Conservation (phyloP, 2,888 invertebrate species). For the Therioaphis trifolii region DNA sequence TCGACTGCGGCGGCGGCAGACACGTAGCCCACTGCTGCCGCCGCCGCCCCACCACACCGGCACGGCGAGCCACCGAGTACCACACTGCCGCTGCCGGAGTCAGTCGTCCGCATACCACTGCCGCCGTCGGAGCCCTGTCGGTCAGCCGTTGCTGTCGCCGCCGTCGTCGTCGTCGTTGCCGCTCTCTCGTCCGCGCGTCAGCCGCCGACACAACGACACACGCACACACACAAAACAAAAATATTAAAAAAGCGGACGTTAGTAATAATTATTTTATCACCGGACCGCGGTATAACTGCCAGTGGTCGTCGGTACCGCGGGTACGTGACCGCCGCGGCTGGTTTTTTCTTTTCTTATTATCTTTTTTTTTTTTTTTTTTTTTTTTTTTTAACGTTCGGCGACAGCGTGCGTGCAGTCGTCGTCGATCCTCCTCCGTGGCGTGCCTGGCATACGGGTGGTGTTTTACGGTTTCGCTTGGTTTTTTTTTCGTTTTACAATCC, state of each 20-base stretch:
- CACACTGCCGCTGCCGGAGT: background rate
- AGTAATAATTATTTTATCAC: too few species aligned
- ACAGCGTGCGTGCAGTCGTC: too few species aligned
- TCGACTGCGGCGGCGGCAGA: background rate
- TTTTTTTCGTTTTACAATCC: background rate
- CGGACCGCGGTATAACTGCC: background rate
- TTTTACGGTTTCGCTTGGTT: background rate
- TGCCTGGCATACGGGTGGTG: too few species aligned
- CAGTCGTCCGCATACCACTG: conserved; percentile 43
- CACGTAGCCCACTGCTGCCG: conserved; percentile 39
- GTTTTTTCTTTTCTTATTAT: background rate
- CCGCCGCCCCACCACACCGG: background rate
- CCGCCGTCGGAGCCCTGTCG: background rate
- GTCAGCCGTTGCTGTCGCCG: background rate
- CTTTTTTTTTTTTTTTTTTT: background rate
- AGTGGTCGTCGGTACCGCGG: too few species aligned
- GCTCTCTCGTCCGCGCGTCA: background rate
- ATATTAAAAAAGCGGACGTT: too few species aligned
- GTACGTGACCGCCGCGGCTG: too few species aligned
- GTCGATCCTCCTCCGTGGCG: background rate
- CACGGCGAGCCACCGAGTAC: conserved; percentile 27
- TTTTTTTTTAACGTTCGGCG: too few species aligned
- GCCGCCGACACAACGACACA: too few species aligned
- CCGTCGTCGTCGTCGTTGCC: background rate
- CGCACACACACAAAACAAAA: too few species aligned